Evolutionary conservation across 2,797 vertebrate genomes (phyloP).

Genomic region (Jordanella pulchra): DNA sequence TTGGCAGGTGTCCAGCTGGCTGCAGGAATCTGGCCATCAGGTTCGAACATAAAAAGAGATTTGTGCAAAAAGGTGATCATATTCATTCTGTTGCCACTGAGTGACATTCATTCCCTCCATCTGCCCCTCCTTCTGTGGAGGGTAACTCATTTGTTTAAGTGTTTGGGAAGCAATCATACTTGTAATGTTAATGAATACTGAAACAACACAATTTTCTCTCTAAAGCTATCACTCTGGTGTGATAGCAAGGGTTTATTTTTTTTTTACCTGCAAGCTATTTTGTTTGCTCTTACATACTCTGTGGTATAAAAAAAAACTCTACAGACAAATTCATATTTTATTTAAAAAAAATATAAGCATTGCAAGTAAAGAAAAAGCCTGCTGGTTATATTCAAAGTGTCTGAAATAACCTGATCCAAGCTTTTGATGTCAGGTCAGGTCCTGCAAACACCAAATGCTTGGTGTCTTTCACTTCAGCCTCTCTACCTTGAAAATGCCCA

Average conservation of each 20-base stretch:
- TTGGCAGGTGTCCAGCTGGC: conserved; percentile 76
- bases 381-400: neutral
- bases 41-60: conserved; percentile 67
- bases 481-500: neutral
- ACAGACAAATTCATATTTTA: neutral
- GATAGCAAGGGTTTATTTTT: neutral
- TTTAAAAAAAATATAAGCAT: neutral
- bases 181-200: neutral
- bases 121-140: conserved; percentile 25
- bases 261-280: conserved; percentile 5
- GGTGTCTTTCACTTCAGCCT: neutral
- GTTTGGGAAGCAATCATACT: conserved; percentile 13
- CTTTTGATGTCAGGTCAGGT: conserved; percentile 4
- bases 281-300: neutral
- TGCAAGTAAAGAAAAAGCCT: neutral
- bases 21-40: conserved; percentile 36
- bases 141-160: conserved; percentile 22
- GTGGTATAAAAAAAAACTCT: neutral
- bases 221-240: neutral
- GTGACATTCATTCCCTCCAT: conserved; percentile 41
- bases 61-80: conserved; percentile 72
- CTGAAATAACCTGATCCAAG: neutral
- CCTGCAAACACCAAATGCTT: neutral
- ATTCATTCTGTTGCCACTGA: conserved; percentile 62
- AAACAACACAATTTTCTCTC: neutral